Evolutionary conservation across 2,797 vertebrate genomes (phyloP).

Genomic region (Hypotaenidia philippensis): DNA sequence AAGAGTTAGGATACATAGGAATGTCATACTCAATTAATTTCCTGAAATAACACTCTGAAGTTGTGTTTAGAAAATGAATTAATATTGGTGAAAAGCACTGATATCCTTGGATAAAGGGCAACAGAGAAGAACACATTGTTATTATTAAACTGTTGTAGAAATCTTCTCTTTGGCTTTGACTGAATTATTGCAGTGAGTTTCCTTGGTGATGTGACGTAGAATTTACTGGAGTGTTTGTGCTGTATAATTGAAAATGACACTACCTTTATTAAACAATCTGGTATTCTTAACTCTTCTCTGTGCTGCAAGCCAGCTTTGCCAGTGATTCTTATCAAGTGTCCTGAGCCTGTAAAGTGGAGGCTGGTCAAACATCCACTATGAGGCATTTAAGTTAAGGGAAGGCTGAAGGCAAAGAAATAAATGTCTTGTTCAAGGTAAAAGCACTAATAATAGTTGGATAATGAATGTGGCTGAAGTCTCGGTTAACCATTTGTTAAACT

Average conservation of each 20-base stretch:
- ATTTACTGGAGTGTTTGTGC: conserved; percentile 67
- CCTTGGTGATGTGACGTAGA: conserved; percentile 67
- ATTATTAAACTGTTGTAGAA: conserved; percentile 65
- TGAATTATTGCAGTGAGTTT: conserved; percentile 66
- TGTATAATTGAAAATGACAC: conserved; percentile 67
- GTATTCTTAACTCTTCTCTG: conserved; percentile 18
- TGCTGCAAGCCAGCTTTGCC: background rate
- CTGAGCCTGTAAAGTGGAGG: background rate
- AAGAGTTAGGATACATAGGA: background rate
- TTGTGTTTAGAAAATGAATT: conserved; percentile 63
- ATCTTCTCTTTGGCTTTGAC: conserved; percentile 52
- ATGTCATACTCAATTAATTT: conserved; percentile 57
- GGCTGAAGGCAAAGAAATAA: background rate
- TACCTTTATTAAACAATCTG: conserved; percentile 46
- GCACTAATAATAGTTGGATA: background rate
- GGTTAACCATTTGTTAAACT: background rate
- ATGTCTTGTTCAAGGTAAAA: background rate
- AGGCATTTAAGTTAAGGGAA: background rate
- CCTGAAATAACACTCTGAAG: conserved; percentile 37
- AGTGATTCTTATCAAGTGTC: background rate
- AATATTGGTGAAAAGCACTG: conserved; percentile 50
- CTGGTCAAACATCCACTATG: background rate
- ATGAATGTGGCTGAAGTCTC: background rate
- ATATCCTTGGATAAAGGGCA: conserved; percentile 70
- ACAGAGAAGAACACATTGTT: conserved; percentile 48